A percentile compares a stretch with the other conserved stretches of the same genome.
These are phyloP conservation scores for Darevskia nairensis DNA, from an alignment of 2,797 vertebrate genomes.

Conservation along the genomic window DNA sequence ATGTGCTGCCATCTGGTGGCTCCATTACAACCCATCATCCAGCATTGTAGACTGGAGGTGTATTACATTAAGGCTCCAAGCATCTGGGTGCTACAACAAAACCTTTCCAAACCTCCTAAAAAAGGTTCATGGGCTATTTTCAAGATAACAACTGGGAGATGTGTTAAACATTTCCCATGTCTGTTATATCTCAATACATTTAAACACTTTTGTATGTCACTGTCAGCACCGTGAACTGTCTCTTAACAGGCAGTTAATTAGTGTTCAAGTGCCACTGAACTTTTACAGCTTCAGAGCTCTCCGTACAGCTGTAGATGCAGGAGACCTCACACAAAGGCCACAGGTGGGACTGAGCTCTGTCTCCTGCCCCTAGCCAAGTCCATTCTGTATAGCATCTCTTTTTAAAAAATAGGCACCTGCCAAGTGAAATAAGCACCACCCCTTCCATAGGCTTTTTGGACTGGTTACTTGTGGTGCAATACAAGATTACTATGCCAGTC, in stretches of 20 bases:
- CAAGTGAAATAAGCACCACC: too few relatives aligned
- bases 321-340: neutral
- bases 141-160: neutral
- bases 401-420: too few relatives aligned
- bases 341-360: neutral
- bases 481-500: too few relatives aligned
- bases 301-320: neutral
- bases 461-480: neutral
- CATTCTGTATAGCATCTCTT: too few relatives aligned
- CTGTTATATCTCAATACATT: neutral
- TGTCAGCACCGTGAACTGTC: neutral
- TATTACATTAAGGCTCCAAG: neutral
- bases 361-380: too few relatives aligned
- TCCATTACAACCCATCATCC: neutral
- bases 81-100: neutral
- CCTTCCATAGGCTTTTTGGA: neutral
- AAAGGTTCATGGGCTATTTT: neutral
- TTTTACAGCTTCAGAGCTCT: neutral
- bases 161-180: neutral
- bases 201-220: neutral
- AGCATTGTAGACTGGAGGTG: neutral
- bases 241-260: too few relatives aligned
- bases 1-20: conserved; percentile 23
- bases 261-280: neutral
- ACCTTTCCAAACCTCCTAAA: neutral